Evolutionary conservation across 2,113 vertebrate species (phyloP), one percentile per base, ranked within the genome.

Genomic region (Eulemur macaco): DNA sequence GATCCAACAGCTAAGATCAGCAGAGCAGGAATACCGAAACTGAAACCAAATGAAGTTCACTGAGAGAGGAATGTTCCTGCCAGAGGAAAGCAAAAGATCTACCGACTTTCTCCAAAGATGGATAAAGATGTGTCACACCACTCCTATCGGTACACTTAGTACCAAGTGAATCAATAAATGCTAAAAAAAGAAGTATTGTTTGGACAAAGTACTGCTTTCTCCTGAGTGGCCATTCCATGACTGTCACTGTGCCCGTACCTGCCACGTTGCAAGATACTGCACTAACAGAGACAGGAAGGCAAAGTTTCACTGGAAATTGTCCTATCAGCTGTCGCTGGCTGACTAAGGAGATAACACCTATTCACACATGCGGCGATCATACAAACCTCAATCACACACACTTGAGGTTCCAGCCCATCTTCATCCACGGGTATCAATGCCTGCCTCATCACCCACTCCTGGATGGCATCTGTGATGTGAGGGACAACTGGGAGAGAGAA

Each of bases 401-500:
- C 99, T 99, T 99, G 99, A 83, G 99, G 99, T 60, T 99, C 99
- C 3, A 99, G 86, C 2, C 98, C 99, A n/a, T 99, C 99, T 37
- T 99, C 99, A 34, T 99, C 99, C 1, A 99, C 99, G 21, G 99
- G 99, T 47, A 99, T 99, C 77, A 66, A 98, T 2, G 99, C 99
- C 97, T 99, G 99, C 64, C 99, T 99, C 99, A 99, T 99, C 0
- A 99, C 99, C 99, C 99, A 99, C 69, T 99, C 99, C 97, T 99
- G 99, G 94, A 99, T 99, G 2, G 99, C 99, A 96, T 99, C 99
- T n/a, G 99, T 99, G 98, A 99, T 99, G 96, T 99, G 99, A 68
- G 99, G 99, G 45, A 99, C 99, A 95, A 99, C 99, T 99, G 97
- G 2, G 98, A 81, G 93, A 93, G 18, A 97, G 92, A 93, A 1